Evolutionary conservation across 1,140 invertebrate species (phyloP).

Genomic region (Drosophila parabipectinata): DNA sequence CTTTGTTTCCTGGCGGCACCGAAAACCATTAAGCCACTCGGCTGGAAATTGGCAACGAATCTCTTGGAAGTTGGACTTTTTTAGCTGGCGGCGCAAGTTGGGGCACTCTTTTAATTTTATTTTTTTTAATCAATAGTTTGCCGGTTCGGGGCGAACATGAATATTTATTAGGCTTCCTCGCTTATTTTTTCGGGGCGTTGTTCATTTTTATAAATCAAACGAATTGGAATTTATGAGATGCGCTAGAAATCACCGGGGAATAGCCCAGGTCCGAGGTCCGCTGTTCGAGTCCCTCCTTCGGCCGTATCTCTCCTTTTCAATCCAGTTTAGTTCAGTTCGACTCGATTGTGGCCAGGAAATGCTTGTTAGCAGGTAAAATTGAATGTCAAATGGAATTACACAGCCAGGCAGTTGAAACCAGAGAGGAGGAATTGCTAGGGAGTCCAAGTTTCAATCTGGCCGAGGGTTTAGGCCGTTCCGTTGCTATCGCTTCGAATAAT

Average conservation of each 20-base stretch:
- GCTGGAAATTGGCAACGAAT: slow-evolving; percentile 39
- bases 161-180: slow-evolving; percentile 65
- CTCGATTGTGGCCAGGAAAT: slow-evolving; percentile 27
- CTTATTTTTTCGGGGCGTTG: slow-evolving; percentile 60
- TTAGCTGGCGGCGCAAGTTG: slow-evolving; percentile 29
- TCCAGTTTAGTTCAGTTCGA: slow-evolving; percentile 15
- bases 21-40: slow-evolving; percentile 27
- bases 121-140: slow-evolving; percentile 48
- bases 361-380: slow-evolving; percentile 73
- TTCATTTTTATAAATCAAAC: slow-evolving; percentile 74
- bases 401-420: slow-evolving; percentile 13
- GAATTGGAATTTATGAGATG: slow-evolving; percentile 42
- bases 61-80: slow-evolving; percentile 29
- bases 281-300: too few relatives aligned
- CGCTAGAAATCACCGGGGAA: slow-evolving; percentile 29
- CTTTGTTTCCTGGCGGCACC: slow-evolving; percentile 1
- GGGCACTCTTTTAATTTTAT: slow-evolving; percentile 19
- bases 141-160: slow-evolving; percentile 50
- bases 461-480: not conserved
- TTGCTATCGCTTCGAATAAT: slow-evolving; percentile 3
- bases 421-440: slow-evolving; percentile 16
- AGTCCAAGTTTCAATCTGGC: not conserved
- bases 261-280: not conserved
- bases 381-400: slow-evolving; percentile 68
- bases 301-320: not conserved